phyloP scores from a whole-genome alignment of 2,888 invertebrate species.

The Athripsodes cinereus region DNA sequence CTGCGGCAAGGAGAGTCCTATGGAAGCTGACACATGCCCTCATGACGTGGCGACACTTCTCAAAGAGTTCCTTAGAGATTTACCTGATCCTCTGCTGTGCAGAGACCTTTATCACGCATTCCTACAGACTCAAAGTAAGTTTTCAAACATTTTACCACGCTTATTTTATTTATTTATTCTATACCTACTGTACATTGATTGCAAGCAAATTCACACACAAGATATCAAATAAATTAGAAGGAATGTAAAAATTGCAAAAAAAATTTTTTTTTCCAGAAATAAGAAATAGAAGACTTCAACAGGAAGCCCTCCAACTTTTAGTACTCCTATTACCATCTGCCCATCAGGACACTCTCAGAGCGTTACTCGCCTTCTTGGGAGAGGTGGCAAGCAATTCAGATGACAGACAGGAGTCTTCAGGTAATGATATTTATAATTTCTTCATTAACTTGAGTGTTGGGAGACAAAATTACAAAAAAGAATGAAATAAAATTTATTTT shows the following conservation, averaged over 20 bases:
- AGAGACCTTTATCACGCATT: conserved; percentile 85
- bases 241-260: conserved; percentile 1
- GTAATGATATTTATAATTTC: no score
- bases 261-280: conserved; percentile 55
- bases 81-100: conserved; percentile 88
- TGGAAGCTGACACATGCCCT: conserved; percentile 78
- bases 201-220: no score
- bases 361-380: conserved; percentile 74
- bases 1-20: conserved; percentile 63
- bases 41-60: conserved; percentile 91
- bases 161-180: no score
- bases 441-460: no score
- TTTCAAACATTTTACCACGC: neutral
- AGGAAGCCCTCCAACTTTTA: conserved; percentile 77
- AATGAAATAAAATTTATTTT: no score
- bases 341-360: conserved; percentile 84
- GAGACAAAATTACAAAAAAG: no score
- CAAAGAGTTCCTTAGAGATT: conserved; percentile 88
- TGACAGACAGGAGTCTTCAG: conserved; percentile 53
- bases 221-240: neutral
- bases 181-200: no score
- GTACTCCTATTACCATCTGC: conserved; percentile 79
- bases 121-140: conserved; percentile 84
- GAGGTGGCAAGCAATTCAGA: conserved; percentile 67
- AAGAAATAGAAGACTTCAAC: conserved; percentile 73